These are phyloP conservation scores for Otolemur crassicaudatus DNA, from an alignment of 2,797 vertebrate species.

Conservation along the genomic window DNA sequence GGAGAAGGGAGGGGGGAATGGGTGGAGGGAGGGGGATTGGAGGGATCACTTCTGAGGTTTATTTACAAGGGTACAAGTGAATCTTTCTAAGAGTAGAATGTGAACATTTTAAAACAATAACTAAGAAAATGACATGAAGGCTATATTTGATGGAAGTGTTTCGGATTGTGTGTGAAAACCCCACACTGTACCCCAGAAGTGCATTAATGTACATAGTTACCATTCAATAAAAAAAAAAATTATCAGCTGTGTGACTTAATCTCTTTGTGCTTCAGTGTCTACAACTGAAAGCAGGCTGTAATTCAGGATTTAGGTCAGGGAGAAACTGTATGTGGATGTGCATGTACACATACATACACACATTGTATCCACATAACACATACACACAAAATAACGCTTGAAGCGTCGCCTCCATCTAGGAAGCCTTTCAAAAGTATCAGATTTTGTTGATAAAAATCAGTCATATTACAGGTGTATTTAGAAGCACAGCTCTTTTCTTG, in stretches of 20 bases:
- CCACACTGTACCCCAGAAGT: no score
- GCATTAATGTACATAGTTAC: no score
- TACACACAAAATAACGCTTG: not conserved
- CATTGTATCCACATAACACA: not conserved
- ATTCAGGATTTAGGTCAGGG: not conserved
- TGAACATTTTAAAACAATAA: no score
- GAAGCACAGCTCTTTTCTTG: not conserved
- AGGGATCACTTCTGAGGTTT: no score
- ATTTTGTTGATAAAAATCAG: not conserved
- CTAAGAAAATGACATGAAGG: no score
- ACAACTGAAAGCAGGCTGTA: not conserved
- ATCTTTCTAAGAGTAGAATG: no score
- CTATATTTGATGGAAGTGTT: no score
- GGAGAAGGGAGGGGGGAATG: no score
- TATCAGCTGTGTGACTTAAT: not conserved
- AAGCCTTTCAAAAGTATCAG: not conserved
- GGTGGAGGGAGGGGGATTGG: no score
- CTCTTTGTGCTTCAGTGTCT: not conserved
- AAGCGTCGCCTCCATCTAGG: not conserved
- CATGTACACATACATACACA: not conserved
- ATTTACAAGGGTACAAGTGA: no score
- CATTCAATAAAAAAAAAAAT: no score
- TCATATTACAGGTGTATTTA: not conserved
- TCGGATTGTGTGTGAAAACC: no score
- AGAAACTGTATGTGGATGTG: not conserved